A percentile compares a stretch with the other conserved stretches of the same genome.
phyloP scores from a whole-genome alignment of 2,113 vertebrate species.

The Cheirogaleus medius region DNA sequence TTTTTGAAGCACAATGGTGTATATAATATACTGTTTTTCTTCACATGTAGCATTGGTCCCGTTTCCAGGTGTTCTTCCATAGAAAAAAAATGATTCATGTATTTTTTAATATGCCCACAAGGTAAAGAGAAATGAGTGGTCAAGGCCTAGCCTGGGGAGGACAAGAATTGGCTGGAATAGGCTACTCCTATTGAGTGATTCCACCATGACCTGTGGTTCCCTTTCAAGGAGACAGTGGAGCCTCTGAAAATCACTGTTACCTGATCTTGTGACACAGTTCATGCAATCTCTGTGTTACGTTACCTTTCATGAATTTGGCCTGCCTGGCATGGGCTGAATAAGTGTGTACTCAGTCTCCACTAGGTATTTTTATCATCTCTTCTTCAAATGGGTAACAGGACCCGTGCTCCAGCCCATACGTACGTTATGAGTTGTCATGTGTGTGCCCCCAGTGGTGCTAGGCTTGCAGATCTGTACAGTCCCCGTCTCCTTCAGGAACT shows the following conservation, averaged over 20 bases:
- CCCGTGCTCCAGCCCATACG: background rate
- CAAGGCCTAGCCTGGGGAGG: background rate
- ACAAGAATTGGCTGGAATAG: background rate
- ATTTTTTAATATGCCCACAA: background rate
- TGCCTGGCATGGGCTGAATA: background rate
- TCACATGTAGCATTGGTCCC: background rate
- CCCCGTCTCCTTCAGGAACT: background rate
- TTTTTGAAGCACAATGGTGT: background rate
- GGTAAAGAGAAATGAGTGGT: background rate
- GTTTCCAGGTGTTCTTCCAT: background rate
- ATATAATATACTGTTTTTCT: background rate
- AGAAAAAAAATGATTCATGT: background rate
- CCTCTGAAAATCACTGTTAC: background rate
- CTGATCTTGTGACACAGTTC: background rate
- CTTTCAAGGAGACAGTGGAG: constrained; percentile 10
- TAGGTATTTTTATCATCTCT: background rate
- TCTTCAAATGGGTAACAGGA: background rate
- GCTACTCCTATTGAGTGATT: background rate
- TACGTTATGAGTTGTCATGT: background rate
- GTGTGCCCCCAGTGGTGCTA: background rate
- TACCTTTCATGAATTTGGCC: background rate
- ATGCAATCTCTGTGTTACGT: background rate
- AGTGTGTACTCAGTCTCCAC: background rate
- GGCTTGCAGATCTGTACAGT: background rate
- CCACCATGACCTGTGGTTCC: background rate